phyloP scores from a whole-genome alignment of 1,140 invertebrate genomes.

The Liolophura sinensis region DNA sequence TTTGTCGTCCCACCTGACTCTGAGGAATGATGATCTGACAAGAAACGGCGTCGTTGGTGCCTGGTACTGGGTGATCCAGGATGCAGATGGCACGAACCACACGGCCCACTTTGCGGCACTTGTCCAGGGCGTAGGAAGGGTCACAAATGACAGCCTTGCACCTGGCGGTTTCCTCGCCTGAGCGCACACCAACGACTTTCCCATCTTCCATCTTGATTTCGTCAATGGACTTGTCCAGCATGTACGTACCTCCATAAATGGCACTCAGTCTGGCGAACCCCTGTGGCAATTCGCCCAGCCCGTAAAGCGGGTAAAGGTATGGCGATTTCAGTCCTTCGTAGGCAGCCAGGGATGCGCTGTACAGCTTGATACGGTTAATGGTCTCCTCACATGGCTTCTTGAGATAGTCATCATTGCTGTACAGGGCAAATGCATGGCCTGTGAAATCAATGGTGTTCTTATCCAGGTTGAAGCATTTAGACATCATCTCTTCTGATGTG shows the following conservation, averaged over 20 bases:
- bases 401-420: constrained; percentile 78
- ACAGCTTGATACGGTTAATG: constrained; percentile 89
- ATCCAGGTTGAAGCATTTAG: constrained; percentile 90
- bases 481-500: constrained; percentile 76
- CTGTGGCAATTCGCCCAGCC: constrained; percentile 97
- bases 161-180: constrained; percentile 86
- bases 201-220: constrained; percentile 91
- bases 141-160: constrained; percentile 99
- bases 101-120: constrained; percentile 70
- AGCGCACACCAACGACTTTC: constrained; percentile 88
- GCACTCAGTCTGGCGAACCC: constrained; percentile 96
- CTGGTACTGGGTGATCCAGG: constrained; percentile 94
- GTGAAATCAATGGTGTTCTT: constrained; percentile 98
- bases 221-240: constrained; percentile 98
- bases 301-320: constrained; percentile 99
- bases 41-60: constrained; percentile 88
- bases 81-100: constrained; percentile 98
- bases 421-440: constrained; percentile 95
- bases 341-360: constrained; percentile 94
- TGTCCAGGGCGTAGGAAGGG: constrained; percentile 92
- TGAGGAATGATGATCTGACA: constrained; percentile 99
- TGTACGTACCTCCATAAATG: constrained; percentile 99
- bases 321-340: constrained; percentile 92
- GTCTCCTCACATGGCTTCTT: constrained; percentile 79
- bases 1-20: constrained; percentile 78